Conservation (phyloP, 2,797 vertebrate species). For the Acrocephalus scirpaceus region DNA sequence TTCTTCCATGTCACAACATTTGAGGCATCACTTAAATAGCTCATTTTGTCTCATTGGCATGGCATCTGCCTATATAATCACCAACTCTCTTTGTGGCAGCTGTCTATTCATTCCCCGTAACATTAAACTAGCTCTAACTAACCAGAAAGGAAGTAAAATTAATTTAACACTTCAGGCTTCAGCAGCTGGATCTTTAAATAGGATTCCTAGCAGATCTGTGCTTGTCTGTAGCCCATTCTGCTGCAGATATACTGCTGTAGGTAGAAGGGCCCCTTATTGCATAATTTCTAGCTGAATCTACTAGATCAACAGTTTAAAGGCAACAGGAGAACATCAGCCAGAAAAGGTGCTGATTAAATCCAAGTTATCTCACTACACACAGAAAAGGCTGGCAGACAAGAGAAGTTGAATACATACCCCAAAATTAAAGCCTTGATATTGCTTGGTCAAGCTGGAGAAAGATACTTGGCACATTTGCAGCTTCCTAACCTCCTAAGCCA, state of each 20-base stretch:
- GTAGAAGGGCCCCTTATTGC: not conserved
- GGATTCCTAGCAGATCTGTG: not conserved
- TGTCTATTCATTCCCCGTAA: not conserved
- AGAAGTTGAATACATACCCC: not conserved
- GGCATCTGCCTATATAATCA: not conserved
- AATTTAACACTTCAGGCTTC: not conserved
- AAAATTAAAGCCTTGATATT: not conserved
- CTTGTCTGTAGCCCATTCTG: not conserved
- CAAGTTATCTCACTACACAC: not conserved
- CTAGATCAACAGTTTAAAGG: not conserved
- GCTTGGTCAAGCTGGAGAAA: not conserved
- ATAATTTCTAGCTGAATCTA: not conserved
- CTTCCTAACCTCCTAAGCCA: not conserved
- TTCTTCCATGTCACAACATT: not conserved
- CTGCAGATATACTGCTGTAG: not conserved
- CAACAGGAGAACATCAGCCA: not conserved
- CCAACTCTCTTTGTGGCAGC: not conserved
- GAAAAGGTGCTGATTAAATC: not conserved
- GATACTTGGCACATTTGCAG: not conserved
- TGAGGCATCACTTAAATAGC: not conserved
- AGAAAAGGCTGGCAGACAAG: not conserved
- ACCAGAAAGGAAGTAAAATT: not conserved
- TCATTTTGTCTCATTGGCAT: not conserved
- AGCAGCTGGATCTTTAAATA: not conserved
- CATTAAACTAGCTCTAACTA: not conserved